Evolutionary conservation across 2,113 vertebrate species (phyloP).

Genomic region (Cyprinus carpio): DNA sequence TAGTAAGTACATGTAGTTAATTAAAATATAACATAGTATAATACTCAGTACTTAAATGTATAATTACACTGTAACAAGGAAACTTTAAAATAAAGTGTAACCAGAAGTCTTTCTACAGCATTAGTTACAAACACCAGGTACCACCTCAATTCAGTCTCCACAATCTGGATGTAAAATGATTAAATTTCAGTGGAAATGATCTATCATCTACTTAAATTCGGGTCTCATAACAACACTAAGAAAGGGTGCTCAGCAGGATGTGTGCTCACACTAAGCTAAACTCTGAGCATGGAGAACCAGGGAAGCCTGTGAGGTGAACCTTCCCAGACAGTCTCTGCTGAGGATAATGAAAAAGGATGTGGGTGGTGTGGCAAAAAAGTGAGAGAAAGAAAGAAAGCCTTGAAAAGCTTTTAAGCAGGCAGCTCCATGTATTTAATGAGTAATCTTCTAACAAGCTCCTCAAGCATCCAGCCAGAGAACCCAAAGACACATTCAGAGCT

Average conservation of each 20-base stretch:
- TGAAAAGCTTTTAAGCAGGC: conserved; percentile 7
- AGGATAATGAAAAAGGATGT: neutral
- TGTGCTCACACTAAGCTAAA: neutral
- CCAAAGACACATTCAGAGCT: neutral
- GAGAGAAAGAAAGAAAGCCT: neutral
- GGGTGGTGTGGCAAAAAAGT: neutral
- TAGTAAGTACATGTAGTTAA: no score
- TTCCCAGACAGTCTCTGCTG: neutral
- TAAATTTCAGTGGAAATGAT: no score
- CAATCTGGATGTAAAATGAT: neutral
- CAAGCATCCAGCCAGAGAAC: neutral
- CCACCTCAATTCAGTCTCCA: neutral
- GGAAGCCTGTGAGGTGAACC: conserved; percentile 29
- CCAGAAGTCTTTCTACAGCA: neutral
- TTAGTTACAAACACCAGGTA: neutral
- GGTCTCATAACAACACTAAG: neutral
- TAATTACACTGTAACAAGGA: no score
- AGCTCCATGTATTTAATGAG: neutral
- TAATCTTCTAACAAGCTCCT: neutral
- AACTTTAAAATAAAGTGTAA: no score
- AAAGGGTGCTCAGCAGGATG: neutral
- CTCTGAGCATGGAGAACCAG: neutral
- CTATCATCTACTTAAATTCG: no score
- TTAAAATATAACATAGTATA: no score
- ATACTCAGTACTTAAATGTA: no score